Evolutionary conservation across 2,113 vertebrate species (phyloP), one percentile per base, ranked within the genome.

Genomic region (Pluvialis apricaria): DNA sequence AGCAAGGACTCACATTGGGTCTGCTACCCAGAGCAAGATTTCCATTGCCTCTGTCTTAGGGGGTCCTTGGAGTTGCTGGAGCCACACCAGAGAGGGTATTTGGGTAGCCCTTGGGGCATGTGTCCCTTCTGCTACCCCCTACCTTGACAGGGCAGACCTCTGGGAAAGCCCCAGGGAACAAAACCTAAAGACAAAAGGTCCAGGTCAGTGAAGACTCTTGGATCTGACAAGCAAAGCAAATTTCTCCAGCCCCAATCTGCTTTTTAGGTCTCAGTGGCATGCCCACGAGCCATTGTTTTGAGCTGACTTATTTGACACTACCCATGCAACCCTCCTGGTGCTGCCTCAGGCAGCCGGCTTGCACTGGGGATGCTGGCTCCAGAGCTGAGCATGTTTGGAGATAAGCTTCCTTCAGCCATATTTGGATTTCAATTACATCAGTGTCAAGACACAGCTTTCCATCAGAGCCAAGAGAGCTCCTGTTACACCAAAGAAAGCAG

Each of bases 401-500:
- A 95, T 95, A 96, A 94, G 78, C 57, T 75, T 87, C 61, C 45
- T 85, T 62, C 75, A 15, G 78, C 3, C 1, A 75, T 84, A 84
- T 78, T 72, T 95, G 83, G 11, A 69, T 91, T 96, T 92, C 0
- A 1, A 60, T 95, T 71, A 92, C 90, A 87, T 94, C 94, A 95
- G 61, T 44, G 78, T 85, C 87, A 95, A 94, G 96, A 90, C 38
- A 64, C 1, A 6, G 66, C 73, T 93, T 87, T 84, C 77, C 0
- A 1, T 42, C 66, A 76, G 70, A 87, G 75, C 66, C 78, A 68
- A 55, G 73, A 0, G 0, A 87, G 52, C 60, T 91, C 65, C 90
- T 18, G 5, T 57, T 66, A 29, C 5, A 78, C 94, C 94, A 95
- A 94, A 82, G 82, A 60, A 90, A 97, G 92, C 92, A 78, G 73